Conservation (phyloP, 2,797 vertebrate species). For the Phrynocephalus guinanensis region DNA sequence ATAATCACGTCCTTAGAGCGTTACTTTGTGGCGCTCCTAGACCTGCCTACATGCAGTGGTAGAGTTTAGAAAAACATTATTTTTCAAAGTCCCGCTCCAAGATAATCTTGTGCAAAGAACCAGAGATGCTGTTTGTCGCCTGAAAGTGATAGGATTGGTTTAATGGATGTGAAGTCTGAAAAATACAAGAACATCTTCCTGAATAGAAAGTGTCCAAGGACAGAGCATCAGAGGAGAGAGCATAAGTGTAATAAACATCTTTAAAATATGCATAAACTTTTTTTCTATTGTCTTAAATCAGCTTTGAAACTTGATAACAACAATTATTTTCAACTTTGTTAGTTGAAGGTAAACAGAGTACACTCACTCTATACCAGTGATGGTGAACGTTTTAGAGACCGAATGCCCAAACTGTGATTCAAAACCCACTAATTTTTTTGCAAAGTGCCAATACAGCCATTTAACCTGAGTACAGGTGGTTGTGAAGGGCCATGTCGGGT, state of each 20-base stretch:
- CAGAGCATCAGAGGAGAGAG: no score
- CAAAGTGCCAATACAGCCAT: no score
- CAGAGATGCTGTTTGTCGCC: background rate
- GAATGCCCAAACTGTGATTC: no score
- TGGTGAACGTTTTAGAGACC: no score
- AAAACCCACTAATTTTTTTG: no score
- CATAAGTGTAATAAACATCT: background rate
- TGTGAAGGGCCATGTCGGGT: no score
- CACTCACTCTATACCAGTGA: no score
- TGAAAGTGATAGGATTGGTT: background rate
- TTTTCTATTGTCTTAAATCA: background rate
- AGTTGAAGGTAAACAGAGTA: conserved; percentile 23
- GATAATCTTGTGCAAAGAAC: background rate
- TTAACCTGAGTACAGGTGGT: no score
- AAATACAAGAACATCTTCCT: background rate
- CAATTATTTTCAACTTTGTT: background rate
- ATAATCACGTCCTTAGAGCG: no score
- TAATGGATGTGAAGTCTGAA: background rate
- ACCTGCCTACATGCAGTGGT: background rate
- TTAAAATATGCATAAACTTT: background rate
- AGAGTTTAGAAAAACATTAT: background rate
- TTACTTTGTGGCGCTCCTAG: no score
- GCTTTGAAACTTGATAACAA: background rate
- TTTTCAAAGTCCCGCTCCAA: background rate
- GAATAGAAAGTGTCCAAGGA: no score